Conservation (phyloP, 1,140 invertebrate species). For the Bombus impatiens region DNA sequence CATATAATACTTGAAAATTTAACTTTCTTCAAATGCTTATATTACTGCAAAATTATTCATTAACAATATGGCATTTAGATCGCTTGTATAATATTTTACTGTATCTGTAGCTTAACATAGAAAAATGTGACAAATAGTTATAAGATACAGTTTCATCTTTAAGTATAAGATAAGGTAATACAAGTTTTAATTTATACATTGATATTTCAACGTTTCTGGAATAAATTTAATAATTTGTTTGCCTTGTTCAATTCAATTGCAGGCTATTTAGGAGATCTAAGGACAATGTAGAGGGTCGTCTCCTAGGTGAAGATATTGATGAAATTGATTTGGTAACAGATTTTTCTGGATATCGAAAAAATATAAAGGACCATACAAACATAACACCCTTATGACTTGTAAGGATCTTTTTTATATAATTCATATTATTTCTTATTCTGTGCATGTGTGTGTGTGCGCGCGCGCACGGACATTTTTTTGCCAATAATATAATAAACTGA, state of each 20-base stretch:
- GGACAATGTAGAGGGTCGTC: slow-evolving; percentile 73
- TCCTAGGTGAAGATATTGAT: slow-evolving; percentile 72
- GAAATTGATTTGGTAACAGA: slow-evolving; percentile 72
- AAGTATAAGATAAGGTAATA: slow-evolving; percentile 31
- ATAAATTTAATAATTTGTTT: slow-evolving; percentile 3
- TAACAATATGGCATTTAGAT: not conserved
- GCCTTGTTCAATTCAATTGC: slow-evolving; percentile 43
- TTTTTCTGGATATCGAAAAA: slow-evolving; percentile 74
- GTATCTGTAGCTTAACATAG: slow-evolving; percentile 10
- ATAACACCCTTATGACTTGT: slow-evolving; percentile 67
- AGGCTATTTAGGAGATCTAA: slow-evolving; percentile 77
- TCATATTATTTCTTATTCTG: not conserved
- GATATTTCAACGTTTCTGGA: not conserved
- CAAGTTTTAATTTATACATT: not conserved
- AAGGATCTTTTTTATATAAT: slow-evolving; percentile 1
- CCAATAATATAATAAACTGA: not conserved
- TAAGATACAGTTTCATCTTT: not conserved
- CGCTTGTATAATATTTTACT: not conserved
- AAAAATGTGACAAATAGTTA: not conserved
- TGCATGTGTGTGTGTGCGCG: not conserved
- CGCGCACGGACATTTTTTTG: not conserved
- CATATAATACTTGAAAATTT: not conserved
- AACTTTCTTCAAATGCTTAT: not conserved
- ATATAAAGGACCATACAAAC: slow-evolving; percentile 62
- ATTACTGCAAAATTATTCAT: not conserved